phyloP scores from a whole-genome alignment of 2,113 vertebrate genomes.

The Podarcis muralis region DNA sequence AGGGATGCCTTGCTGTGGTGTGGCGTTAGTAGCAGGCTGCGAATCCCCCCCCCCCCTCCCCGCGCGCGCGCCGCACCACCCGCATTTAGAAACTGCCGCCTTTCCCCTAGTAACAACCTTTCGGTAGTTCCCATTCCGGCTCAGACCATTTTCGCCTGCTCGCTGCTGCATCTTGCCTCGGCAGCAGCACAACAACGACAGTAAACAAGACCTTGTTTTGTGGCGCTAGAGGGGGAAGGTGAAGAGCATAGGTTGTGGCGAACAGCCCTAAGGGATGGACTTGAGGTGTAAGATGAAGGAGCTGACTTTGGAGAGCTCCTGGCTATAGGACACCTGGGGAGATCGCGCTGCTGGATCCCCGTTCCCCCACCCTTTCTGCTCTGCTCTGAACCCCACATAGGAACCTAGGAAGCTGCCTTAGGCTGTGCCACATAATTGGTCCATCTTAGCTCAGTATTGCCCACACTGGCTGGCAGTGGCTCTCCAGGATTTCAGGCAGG shows the following conservation, averaged over 20 bases:
- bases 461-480: too few species aligned
- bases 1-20: neutral
- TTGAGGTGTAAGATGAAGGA: neutral
- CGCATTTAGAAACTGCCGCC: neutral
- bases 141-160: neutral
- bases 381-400: neutral
- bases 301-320: neutral
- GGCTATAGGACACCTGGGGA: neutral
- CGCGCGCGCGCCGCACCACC: neutral
- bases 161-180: neutral
- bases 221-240: neutral
- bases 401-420: too few species aligned
- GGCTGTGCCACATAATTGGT: too few species aligned
- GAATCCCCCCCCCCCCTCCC: too few species aligned
- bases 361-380: too few species aligned
- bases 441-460: too few species aligned
- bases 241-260: neutral
- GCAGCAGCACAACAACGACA: neutral
- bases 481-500: too few species aligned
- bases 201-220: neutral
- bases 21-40: neutral
- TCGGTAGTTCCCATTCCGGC: neutral
- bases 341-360: neutral
- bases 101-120: conserved; percentile 11
- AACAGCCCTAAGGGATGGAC: neutral